A percentile compares a stretch with the other conserved stretches of the same genome.
phyloP scores from a whole-genome alignment of 1,140 invertebrate species.

The Panagrolaimus sp. region DNA sequence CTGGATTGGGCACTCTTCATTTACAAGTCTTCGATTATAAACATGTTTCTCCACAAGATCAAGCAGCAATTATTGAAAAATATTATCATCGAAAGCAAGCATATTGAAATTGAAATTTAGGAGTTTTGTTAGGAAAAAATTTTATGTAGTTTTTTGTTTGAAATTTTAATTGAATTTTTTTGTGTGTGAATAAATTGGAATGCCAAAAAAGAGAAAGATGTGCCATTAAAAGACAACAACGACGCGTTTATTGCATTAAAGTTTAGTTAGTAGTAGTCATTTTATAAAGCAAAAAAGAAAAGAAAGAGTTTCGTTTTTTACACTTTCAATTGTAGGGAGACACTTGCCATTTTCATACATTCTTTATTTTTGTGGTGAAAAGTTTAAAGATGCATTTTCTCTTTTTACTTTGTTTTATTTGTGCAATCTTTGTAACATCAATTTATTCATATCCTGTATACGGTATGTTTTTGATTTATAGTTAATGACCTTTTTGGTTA shows the following conservation, averaged over 20 bases:
- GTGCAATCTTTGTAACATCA: background rate
- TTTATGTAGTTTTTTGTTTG: too few relatives aligned
- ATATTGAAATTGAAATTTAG: background rate
- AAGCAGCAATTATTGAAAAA: background rate
- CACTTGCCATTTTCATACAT: too few relatives aligned
- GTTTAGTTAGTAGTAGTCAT: too few relatives aligned
- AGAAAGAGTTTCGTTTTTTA: too few relatives aligned
- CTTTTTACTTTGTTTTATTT: background rate
- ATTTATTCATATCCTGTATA: background rate
- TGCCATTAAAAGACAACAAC: too few relatives aligned
- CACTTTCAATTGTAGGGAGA: background rate
- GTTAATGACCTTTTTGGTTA: too few relatives aligned
- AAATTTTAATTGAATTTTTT: too few relatives aligned
- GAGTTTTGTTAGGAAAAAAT: too few relatives aligned
- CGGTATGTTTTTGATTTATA: background rate
- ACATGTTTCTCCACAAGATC: conserved; percentile 1
- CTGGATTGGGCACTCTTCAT: conserved; percentile 9
- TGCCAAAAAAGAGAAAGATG: too few relatives aligned
- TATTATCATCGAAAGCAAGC: background rate
- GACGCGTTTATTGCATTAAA: too few relatives aligned
- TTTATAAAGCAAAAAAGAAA: too few relatives aligned
- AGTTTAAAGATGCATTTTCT: background rate
- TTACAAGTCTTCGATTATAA: conserved; percentile 15
- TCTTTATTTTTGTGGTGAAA: background rate
- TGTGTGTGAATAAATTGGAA: too few relatives aligned